Conservation (phyloP, 2,888 invertebrate species). For the Drosophila kanekoi region DNA sequence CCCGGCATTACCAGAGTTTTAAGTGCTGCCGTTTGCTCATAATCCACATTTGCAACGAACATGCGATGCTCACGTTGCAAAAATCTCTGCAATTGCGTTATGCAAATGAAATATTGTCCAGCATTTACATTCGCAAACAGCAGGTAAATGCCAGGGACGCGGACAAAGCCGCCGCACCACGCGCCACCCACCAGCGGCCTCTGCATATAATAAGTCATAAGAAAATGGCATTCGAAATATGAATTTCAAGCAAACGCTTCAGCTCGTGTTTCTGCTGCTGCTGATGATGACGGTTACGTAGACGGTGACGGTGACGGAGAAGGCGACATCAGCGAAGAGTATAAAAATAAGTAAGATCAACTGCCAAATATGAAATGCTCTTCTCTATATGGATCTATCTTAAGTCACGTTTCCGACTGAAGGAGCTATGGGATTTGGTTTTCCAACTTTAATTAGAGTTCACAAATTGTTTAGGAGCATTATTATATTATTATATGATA, state of each 20-base stretch:
- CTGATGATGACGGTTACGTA: constrained; percentile 16
- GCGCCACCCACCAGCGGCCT: background rate
- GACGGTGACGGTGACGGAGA: constrained; percentile 24
- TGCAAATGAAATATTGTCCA: constrained; percentile 65
- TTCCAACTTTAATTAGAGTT: no score
- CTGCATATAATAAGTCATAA: constrained; percentile 37
- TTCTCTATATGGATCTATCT: background rate
- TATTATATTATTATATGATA: no score
- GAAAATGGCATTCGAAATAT: constrained; percentile 51
- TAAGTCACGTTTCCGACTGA: no score
- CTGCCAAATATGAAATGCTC: background rate
- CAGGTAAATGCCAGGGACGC: constrained; percentile 53
- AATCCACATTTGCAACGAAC: constrained; percentile 17
- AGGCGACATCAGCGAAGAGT: constrained; percentile 35
- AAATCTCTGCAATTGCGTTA: constrained; percentile 51
- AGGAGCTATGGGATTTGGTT: no score
- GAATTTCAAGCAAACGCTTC: constrained; percentile 45
- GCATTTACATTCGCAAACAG: constrained; percentile 54
- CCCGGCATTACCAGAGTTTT: background rate
- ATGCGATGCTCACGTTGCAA: constrained; percentile 26
- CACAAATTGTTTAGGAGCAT: no score
- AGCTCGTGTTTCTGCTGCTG: constrained; percentile 14
- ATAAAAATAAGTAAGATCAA: background rate
- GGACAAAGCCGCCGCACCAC: background rate
- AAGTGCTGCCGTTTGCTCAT: constrained; percentile 31